Evolutionary conservation across 2,888 invertebrate genomes (phyloP), one percentile per base, ranked within the genome.

Genomic region (Dryocosmus kuriphilus): DNA sequence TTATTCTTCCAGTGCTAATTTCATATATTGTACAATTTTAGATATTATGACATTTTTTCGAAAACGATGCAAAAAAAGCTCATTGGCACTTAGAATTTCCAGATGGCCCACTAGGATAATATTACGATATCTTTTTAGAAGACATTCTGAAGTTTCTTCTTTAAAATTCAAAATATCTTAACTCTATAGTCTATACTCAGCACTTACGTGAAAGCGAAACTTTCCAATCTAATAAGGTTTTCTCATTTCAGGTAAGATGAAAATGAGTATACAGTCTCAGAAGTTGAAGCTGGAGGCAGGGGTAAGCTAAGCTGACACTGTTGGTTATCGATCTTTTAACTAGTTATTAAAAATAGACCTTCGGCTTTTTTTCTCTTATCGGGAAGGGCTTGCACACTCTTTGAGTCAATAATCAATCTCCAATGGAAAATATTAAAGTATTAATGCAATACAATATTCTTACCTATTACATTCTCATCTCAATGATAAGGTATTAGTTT

Each of bases 191-290:
- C 27, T 65, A 65, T 67, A 67, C 30, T 46, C 30, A 67, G 67
- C 46, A 27, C 41, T 30, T 11, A 30, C n/a, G 27, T 46, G 27
- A 67, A 19, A 30, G 19, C 14, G 30, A 30, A 19, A 11, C 46
- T 67, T 67, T 67, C 30, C 67, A 46, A 67, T 67, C 46, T 67
- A 46, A 67, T 67, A 46, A 67, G 67, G 8, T 67, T 67, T 67
- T 67, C 67, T 67, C 30, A 30, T 67, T 67, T 46, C 67, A 67
- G 67, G 67, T 67, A 67, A 67, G 67, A 67, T 30, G 46, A 46
- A 46, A 67, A 46, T 67, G 46, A 67, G 46, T 38, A 19, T n/a
- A 67, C 11, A n/a, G 46, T 67, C 67, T 16, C 9, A 9, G 19
- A 46, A 46, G 41, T 67, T 67, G 16, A 67, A 38, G 6, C 30